phyloP scores from a whole-genome alignment of 2,888 invertebrate species.

The Drosophila aldrichi region DNA sequence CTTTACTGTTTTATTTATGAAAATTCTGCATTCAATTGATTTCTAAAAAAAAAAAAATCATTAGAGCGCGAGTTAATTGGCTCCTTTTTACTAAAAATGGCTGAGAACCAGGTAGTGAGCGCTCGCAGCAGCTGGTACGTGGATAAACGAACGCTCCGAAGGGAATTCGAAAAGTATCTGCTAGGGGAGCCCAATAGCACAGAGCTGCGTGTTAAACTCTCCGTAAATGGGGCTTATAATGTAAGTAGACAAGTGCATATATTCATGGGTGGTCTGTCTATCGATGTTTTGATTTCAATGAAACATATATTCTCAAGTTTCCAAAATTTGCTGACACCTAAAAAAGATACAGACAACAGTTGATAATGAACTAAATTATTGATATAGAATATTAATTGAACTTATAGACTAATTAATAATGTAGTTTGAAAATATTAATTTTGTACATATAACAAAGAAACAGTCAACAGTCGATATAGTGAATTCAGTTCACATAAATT shows the following conservation, averaged over 20 bases:
- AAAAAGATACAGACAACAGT: not conserved
- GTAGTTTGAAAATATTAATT: too few species aligned
- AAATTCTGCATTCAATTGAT: not conserved
- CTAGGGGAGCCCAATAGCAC: conserved; percentile 12
- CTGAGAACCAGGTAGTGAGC: conserved; percentile 57
- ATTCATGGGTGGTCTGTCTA: too few species aligned
- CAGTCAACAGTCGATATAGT: too few species aligned
- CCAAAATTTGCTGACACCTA: not conserved
- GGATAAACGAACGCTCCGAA: conserved; percentile 56
- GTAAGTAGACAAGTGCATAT: conserved; percentile 46
- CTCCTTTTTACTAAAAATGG: conserved; percentile 66
- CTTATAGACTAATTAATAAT: too few species aligned
- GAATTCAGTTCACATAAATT: too few species aligned
- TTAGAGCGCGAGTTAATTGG: conserved; percentile 73
- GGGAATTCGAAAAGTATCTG: conserved; percentile 52
- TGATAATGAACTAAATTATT: not conserved
- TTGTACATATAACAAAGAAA: too few species aligned
- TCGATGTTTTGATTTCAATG: not conserved
- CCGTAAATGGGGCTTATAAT: conserved; percentile 50
- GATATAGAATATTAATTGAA: not conserved
- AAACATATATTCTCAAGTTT: not conserved
- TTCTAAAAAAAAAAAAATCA: not conserved
- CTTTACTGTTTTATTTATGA: not conserved
- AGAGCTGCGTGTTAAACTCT: conserved; percentile 35
- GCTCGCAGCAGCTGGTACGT: conserved; percentile 62